Conservation (phyloP, 2,797 vertebrate species). For the Sebastes steindachneri region DNA sequence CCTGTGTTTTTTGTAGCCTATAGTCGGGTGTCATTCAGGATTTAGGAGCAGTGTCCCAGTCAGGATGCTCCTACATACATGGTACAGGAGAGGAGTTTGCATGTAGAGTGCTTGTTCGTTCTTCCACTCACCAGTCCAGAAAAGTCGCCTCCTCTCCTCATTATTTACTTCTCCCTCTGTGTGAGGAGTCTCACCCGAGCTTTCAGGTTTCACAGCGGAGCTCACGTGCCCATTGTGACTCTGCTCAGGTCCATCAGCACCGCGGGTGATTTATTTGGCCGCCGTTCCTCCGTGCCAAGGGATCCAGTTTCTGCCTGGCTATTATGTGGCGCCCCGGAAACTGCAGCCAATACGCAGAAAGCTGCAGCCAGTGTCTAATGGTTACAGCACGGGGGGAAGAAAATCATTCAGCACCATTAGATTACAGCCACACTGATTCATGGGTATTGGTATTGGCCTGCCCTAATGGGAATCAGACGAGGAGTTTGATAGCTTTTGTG, state of each 20-base stretch:
- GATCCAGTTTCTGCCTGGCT: constrained; percentile 80
- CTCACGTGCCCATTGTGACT: constrained; percentile 66
- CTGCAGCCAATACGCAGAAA: constrained; percentile 70
- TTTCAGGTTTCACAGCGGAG: constrained; percentile 40
- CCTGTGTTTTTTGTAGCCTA: too few relatives aligned
- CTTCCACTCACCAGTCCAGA: not conserved
- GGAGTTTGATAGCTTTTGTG: constrained; percentile 72
- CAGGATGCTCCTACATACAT: too few relatives aligned
- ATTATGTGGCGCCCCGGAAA: constrained; percentile 85
- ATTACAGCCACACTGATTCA: constrained; percentile 85
- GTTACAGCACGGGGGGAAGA: constrained; percentile 81
- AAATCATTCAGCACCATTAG: constrained; percentile 85
- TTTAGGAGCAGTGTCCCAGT: too few relatives aligned
- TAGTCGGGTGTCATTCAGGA: too few relatives aligned
- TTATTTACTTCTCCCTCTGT: constrained; percentile 43
- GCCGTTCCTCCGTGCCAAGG: constrained; percentile 54
- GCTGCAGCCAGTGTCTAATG: constrained; percentile 81
- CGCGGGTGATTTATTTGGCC: constrained; percentile 73
- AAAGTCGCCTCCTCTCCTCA: constrained; percentile 32
- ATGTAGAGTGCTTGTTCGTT: not conserved
- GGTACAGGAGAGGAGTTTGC: not conserved
- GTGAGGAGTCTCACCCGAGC: constrained; percentile 20
- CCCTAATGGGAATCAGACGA: constrained; percentile 77
- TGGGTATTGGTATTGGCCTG: constrained; percentile 73
- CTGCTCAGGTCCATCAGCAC: constrained; percentile 61